Evolutionary conservation across 1,140 invertebrate genomes (phyloP).

Genomic region (Rhynchophorus ferrugineus): DNA sequence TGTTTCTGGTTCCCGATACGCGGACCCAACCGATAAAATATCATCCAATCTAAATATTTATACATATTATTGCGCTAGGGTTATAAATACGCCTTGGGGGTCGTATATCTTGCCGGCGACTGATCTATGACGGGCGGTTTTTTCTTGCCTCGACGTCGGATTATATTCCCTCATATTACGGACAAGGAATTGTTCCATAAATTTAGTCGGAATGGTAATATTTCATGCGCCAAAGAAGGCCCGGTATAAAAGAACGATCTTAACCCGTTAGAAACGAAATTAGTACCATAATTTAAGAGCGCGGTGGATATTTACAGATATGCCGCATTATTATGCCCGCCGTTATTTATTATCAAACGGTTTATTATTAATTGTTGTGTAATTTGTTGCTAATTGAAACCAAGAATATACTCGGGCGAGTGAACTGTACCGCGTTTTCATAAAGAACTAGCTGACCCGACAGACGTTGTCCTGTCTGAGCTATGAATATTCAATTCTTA

Average conservation of each 20-base stretch:
- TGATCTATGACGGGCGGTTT: too few species aligned
- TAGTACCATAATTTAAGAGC: neutral
- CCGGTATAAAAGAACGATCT: neutral
- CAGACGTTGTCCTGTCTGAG: too few species aligned
- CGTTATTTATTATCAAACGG: too few species aligned
- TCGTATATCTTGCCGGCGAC: neutral
- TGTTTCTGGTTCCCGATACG: slow-evolving; percentile 1
- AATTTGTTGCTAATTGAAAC: too few species aligned
- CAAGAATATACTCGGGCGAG: too few species aligned
- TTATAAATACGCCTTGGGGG: neutral
- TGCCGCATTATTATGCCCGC: neutral
- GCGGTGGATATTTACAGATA: neutral
- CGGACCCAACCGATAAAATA: neutral
- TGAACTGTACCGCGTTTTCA: too few species aligned
- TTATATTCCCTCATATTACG: neutral
- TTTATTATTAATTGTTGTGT: too few species aligned
- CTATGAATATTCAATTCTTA: too few species aligned
- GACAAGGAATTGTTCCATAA: neutral
- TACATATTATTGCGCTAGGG: neutral
- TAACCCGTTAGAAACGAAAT: neutral
- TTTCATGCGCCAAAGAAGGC: neutral
- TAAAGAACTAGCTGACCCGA: too few species aligned
- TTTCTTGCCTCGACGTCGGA: neutral
- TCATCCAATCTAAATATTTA: neutral
- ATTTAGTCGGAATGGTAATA: neutral